Evolutionary conservation across 23 tunicate genomes (phyloP), one percentile per base, ranked within the genome.

Genomic region (Styela plicata): DNA sequence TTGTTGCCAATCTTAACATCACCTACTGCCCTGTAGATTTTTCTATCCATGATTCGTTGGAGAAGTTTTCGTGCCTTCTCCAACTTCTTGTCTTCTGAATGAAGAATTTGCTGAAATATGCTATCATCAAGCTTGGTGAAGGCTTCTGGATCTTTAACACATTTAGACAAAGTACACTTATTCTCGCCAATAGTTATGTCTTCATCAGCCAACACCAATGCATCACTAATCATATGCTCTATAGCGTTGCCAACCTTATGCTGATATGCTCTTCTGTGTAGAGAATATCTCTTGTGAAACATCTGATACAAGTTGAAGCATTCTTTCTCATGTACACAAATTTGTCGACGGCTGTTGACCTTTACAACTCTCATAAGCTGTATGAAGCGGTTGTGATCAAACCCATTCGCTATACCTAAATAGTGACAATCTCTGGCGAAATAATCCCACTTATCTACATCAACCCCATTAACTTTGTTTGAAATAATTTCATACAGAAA

Each of bases 361-460:
- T 74, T 74, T 21, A 85, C 31, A 25, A 92, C 97, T 70, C 80
- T 84, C 70, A 80, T 52, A 63, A 70, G 71, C 20, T 74, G 74
- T 65, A 92, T 83, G 28, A 92, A 84, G 16, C 97, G 89, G 20
- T 66, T 80, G 63, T 92, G 97, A 34, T 92, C 97, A 34, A 92
- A 92, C n/a, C 92, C 74, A 77, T 83, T 92, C 34, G 63, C 62
- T 13, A 92, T 80, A 21, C 97, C 97, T 33, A 92, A 78, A 70
- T 92, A 89, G 65, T 92, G 87, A 52, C 92, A 87, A 63, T 92
- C 97, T 35, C 97, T 86, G n/a, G 97, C 97, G 73, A 91, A 83
- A 61, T 91, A 91, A 64, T 91, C 97, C 97, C 97, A 91, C 37
- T 92, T 92, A 83, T 92, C 97, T 0, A 92, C 97, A 80, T 92